Base-by-base conservation (phyloP, 2,113 vertebrate genomes). In the Cochlearius cochlearius region DNA sequence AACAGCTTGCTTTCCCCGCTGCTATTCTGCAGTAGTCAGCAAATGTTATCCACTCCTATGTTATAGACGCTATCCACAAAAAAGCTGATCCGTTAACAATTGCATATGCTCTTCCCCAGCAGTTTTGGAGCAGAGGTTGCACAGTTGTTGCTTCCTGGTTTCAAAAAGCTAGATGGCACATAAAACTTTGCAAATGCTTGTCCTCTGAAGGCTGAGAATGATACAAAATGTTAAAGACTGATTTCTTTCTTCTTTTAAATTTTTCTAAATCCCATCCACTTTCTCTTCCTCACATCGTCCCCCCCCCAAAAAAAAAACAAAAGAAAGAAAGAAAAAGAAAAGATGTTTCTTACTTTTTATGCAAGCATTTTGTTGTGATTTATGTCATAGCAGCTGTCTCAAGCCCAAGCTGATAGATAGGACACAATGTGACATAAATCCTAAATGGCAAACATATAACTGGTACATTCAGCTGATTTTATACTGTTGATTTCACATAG, bases 381-480 rank as follows among this genome's bases (percentile, higher is more conserved):
- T 93, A 77, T 74, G 38, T 71, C 59, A 38, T 9, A 93, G 63
- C 41, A 94, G n/a, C 55, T 96, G 58, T 95, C 26, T 86, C 38
- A 90, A 83, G 52, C 36, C 67, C 34, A 88, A 39, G 10, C 30
- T 93, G 86, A 80, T 66, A 53, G 32, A 66, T 26, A 80, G 72
- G 45, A 56, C 21, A 77, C 43, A 75, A 43, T 77, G 67, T 45
- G 52, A 94, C n/a, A 88, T 88, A 94, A 95, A 95, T 93, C 75
- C 88, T 80, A 77, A 88, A 90, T 43, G 41, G 52, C 49, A 91
- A 93, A 94, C 38, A 83, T 76, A 29, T 74, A 93, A 80, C 25
- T 83, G 47, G 68, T 79, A n/a, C 47, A 50, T 95, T 93, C 69
- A 76, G n/a, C 49, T 79, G 62, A 71, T 66, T 60, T 36, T 68